phyloP scores from a whole-genome alignment of 2,113 vertebrate species.

The Pseudopipra pipra region DNA sequence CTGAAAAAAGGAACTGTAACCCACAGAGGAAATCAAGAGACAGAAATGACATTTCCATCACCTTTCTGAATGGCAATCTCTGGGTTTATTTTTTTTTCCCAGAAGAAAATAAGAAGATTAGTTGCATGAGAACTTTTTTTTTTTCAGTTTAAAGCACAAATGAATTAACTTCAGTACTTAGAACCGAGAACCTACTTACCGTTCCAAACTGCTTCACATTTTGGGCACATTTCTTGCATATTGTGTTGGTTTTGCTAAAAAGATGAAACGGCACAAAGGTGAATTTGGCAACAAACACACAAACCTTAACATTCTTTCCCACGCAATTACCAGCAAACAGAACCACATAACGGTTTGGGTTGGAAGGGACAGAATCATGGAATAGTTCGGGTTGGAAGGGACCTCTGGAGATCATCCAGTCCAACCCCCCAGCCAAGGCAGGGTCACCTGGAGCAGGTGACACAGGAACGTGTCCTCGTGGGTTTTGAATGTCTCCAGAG shows the following conservation, averaged over 20 bases:
- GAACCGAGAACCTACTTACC: constrained; percentile 74
- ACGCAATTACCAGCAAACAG: neutral
- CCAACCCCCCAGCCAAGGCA: neutral
- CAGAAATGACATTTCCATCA: neutral
- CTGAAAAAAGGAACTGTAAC: neutral
- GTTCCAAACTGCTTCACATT: constrained; percentile 99
- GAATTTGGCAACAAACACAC: neutral
- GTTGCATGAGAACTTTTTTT: neutral
- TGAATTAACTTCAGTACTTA: neutral
- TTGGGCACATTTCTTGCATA: constrained; percentile 99
- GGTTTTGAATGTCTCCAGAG: too few relatives aligned
- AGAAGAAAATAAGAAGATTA: neutral
- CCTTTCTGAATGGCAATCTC: neutral
- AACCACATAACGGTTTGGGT: neutral
- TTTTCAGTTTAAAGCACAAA: neutral
- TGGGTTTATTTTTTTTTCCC: rapidly evolving
- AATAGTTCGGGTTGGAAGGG: neutral
- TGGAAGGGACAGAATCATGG: neutral
- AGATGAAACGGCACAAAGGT: neutral
- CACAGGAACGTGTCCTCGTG: neutral
- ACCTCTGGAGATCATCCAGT: neutral
- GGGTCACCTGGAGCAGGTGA: neutral
- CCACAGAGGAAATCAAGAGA: neutral
- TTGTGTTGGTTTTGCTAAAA: constrained; percentile 96
- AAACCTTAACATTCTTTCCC: neutral